Evolutionary conservation across 2,113 vertebrate genomes (phyloP).

Genomic region (Ifrita kowaldi): DNA sequence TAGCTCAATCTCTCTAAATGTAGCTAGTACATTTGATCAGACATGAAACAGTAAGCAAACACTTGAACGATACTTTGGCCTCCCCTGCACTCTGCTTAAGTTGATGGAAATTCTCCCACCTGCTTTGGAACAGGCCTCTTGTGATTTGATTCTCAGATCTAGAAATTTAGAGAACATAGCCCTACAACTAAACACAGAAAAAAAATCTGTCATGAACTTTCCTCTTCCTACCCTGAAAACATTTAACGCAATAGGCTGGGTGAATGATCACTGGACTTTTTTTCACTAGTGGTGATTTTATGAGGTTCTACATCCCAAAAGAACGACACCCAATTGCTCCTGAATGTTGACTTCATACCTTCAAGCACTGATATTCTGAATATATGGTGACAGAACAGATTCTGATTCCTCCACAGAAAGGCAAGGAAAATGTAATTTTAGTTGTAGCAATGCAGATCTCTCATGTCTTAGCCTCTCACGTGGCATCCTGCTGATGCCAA

Average conservation of each 20-base stretch:
- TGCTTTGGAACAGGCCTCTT: neutral
- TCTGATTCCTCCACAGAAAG: neutral
- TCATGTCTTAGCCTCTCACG: neutral
- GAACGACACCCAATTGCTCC: neutral
- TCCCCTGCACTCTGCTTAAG: neutral
- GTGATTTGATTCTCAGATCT: neutral
- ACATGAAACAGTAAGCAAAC: neutral
- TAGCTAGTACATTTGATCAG: neutral
- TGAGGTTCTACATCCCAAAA: neutral
- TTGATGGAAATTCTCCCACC: neutral
- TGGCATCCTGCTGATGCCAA: neutral
- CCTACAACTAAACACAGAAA: neutral
- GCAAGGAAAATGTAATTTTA: neutral
- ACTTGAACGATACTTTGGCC: neutral
- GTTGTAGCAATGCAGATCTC: neutral
- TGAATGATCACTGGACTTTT: neutral
- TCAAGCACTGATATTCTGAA: neutral
- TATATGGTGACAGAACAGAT: rapidly evolving
- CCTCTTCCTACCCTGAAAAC: neutral
- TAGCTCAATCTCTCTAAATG: neutral
- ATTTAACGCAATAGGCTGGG: neutral
- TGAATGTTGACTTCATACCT: neutral
- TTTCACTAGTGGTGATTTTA: neutral
- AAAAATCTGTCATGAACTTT: neutral
- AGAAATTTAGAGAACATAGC: neutral